phyloP scores from a whole-genome alignment of 2,888 invertebrate genomes.

The Cryptocheilus praepositus region DNA sequence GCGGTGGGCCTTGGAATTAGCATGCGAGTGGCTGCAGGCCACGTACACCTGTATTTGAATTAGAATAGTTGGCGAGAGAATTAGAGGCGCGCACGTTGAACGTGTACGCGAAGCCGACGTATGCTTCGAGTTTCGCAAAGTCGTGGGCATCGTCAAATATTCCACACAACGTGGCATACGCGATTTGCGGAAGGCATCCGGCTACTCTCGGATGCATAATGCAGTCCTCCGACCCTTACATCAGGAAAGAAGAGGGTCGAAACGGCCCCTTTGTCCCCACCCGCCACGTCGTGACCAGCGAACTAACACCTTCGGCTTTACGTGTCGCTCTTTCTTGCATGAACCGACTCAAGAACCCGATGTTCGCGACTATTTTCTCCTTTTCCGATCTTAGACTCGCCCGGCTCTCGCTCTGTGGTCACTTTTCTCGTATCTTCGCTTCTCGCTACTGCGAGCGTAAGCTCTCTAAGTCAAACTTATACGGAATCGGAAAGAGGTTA shows the following conservation, averaged over 20 bases:
- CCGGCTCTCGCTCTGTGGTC: constrained; percentile 15
- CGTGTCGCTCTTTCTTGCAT: constrained; percentile 32
- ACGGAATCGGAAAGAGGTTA: constrained; percentile 56
- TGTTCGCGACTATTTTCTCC: background rate
- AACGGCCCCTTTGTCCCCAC: constrained; percentile 27
- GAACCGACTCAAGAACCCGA: background rate
- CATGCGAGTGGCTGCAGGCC: no score
- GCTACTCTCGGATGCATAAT: constrained; percentile 69
- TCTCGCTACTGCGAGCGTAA: constrained; percentile 35
- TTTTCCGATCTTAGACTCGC: constrained; percentile 10
- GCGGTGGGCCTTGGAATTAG: no score
- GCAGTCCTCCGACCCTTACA: constrained; percentile 62
- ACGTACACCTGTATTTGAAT: no score
- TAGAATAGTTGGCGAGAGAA: no score
- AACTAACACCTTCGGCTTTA: constrained; percentile 54
- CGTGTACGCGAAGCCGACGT: no score
- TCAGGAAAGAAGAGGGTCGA: constrained; percentile 2
- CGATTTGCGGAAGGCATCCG: constrained; percentile 29
- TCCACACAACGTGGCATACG: constrained; percentile 34
- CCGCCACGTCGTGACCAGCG: constrained; percentile 58
- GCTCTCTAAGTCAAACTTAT: constrained; percentile 59
- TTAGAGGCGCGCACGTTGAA: no score
- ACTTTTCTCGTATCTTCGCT: constrained; percentile 37
- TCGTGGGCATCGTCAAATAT: constrained; percentile 46
- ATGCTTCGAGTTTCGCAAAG: constrained; percentile 26